Evolutionary conservation across 2,113 vertebrate genomes (phyloP).

Genomic region (Lates calcarifer): DNA sequence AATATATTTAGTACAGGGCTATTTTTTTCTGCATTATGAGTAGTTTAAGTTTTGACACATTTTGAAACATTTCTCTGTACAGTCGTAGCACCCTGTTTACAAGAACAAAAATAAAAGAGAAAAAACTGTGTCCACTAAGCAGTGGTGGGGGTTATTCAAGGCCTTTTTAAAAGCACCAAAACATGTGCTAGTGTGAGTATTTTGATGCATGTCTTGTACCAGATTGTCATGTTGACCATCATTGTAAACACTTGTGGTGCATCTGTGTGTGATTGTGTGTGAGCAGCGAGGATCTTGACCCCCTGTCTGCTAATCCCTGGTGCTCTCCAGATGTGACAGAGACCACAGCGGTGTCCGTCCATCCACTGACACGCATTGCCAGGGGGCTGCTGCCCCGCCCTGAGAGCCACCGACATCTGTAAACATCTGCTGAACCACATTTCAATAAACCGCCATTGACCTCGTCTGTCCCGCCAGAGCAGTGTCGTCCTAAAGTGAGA

Average conservation of each 20-base stretch:
- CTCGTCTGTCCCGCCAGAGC: not conserved
- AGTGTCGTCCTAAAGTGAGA: no score
- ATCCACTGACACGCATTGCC: conserved; percentile 7
- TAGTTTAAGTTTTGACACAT: no score
- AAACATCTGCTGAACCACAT: conserved; percentile 47
- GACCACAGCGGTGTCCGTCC: conserved; percentile 12
- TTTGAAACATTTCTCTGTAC: no score
- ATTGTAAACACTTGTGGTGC: conserved; percentile 28
- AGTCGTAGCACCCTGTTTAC: not conserved
- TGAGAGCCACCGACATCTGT: conserved; percentile 43
- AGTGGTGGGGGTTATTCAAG: not conserved
- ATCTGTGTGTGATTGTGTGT: conserved; percentile 12
- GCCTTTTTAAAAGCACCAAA: conserved; percentile 11
- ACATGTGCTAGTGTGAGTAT: conserved; percentile 4
- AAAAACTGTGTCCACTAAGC: not conserved
- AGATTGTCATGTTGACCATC: conserved; percentile 24
- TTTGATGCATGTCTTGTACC: not conserved
- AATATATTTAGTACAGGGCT: no score
- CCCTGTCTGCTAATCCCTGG: conserved; percentile 38
- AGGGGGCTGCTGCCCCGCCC: not conserved
- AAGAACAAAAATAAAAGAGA: not conserved
- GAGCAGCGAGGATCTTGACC: conserved; percentile 30
- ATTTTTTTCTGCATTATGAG: no score
- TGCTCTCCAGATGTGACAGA: conserved; percentile 41
- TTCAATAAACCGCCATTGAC: not conserved